A percentile compares a stretch with the other conserved stretches of the same genome.
These are phyloP conservation scores for Eudemis profundana DNA, from an alignment of 2,888 invertebrate genomes.

Conservation along the genomic window DNA sequence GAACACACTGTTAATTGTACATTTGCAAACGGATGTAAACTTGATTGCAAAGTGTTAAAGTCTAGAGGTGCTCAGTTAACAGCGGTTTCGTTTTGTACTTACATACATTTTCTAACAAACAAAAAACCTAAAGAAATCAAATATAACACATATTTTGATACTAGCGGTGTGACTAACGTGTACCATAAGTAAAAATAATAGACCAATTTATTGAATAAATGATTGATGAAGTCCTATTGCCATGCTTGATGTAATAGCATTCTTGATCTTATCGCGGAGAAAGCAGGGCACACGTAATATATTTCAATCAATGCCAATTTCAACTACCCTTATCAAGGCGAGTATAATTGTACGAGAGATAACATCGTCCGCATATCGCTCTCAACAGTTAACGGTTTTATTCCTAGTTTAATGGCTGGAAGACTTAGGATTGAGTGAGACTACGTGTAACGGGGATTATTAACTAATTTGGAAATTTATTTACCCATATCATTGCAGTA, in stretches of 20 bases:
- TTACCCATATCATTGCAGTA: constrained; percentile 2
- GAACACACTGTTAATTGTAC: too few species aligned
- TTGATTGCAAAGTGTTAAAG: too few species aligned
- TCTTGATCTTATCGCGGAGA: constrained; percentile 19
- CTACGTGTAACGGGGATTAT: constrained; percentile 4
- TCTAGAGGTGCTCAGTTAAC: too few species aligned
- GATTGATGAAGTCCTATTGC: background rate
- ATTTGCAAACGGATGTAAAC: too few species aligned
- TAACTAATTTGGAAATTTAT: constrained; percentile 10
- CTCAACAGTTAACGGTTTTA: constrained; percentile 11
- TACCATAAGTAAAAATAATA: background rate
- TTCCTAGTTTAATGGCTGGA: constrained; percentile 9
- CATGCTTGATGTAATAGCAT: background rate
- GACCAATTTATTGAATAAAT: background rate
- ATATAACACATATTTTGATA: too few species aligned
- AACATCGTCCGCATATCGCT: constrained; percentile 11
- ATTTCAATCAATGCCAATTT: constrained; percentile 40
- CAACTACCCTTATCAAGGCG: constrained; percentile 32
- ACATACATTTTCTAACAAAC: too few species aligned
- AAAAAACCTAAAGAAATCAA: too few species aligned
- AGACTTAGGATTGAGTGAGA: background rate
- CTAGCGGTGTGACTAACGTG: background rate
- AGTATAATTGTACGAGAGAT: constrained; percentile 35
- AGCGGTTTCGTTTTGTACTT: too few species aligned
- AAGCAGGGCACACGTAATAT: constrained; percentile 26